phyloP scores from a whole-genome alignment of 2,113 vertebrate species.

The Bubo bubo region DNA sequence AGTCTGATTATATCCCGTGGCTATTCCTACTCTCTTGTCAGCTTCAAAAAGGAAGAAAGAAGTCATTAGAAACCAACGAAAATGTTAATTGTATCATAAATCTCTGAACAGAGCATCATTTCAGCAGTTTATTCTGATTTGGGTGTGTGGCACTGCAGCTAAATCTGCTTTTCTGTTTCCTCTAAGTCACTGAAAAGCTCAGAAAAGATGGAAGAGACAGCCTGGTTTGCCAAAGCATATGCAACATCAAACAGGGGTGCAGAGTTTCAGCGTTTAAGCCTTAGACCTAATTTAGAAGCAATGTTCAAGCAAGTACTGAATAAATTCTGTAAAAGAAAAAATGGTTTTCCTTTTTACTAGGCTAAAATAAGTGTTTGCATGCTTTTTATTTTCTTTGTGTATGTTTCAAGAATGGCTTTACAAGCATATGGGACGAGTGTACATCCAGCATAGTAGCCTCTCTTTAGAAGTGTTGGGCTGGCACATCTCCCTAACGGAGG shows the following conservation, averaged over 20 bases:
- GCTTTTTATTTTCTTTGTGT: neutral
- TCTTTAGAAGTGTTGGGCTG: neutral
- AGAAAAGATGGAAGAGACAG: constrained; percentile 9
- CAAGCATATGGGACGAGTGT: neutral
- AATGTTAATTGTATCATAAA: constrained; percentile 66
- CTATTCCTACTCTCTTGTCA: constrained; percentile 53
- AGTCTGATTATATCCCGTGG: constrained; percentile 31
- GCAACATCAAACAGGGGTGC: neutral
- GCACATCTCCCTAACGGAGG: neutral
- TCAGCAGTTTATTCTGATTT: constrained; percentile 30
- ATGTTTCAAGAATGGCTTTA: neutral
- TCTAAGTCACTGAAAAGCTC: neutral
- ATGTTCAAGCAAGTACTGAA: neutral
- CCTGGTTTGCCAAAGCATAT: neutral
- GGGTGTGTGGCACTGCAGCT: constrained; percentile 16
- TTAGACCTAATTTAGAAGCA: neutral
- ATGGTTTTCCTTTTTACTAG: neutral
- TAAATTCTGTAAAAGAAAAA: neutral
- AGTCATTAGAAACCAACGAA: constrained; percentile 58
- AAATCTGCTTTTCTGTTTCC: constrained; percentile 22
- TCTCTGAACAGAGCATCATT: constrained; percentile 32
- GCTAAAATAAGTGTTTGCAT: neutral
- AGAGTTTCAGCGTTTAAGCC: neutral
- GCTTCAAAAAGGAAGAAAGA: constrained; percentile 51
- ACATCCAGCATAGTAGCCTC: neutral